These are phyloP conservation scores for Ptychochromis oligacanthus DNA, from an alignment of 2,113 vertebrate species.

Conservation along the genomic window DNA sequence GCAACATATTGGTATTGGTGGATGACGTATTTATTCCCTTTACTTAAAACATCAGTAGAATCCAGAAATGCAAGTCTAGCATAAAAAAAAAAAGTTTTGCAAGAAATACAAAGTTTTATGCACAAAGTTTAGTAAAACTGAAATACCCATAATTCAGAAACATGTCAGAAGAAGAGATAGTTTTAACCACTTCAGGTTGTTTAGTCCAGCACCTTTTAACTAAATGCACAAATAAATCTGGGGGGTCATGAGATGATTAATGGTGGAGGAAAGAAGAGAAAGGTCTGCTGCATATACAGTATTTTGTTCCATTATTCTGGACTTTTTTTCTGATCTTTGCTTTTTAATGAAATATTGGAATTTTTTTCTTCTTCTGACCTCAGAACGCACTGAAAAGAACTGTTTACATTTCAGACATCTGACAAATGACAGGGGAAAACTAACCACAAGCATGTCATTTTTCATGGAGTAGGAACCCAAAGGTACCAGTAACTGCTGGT, in stretches of 20 bases:
- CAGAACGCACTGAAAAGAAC: not conserved
- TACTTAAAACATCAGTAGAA: not conserved
- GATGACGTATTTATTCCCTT: not conserved
- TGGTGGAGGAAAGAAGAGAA: not conserved
- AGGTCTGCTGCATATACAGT: not conserved
- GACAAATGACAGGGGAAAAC: not conserved
- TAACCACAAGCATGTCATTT: not conserved
- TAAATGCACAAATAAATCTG: not conserved
- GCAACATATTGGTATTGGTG: too few species aligned
- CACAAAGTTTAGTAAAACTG: not conserved
- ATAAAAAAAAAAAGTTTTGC: not conserved
- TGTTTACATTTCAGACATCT: not conserved
- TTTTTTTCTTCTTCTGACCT: not conserved
- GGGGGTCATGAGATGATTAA: too few species aligned
- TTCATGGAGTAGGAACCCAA: not conserved
- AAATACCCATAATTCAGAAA: not conserved
- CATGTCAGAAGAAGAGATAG: too few species aligned
- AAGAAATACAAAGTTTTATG: not conserved
- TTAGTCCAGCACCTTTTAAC: not conserved
- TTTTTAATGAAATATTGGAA: not conserved
- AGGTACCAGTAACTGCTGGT: not conserved
- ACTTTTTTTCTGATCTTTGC: not conserved
- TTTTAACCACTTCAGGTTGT: not conserved
- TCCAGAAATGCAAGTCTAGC: not conserved
- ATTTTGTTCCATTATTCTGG: not conserved